Evolutionary conservation across 2,888 invertebrate genomes (phyloP).

Genomic region (Spodoptera exigua): DNA sequence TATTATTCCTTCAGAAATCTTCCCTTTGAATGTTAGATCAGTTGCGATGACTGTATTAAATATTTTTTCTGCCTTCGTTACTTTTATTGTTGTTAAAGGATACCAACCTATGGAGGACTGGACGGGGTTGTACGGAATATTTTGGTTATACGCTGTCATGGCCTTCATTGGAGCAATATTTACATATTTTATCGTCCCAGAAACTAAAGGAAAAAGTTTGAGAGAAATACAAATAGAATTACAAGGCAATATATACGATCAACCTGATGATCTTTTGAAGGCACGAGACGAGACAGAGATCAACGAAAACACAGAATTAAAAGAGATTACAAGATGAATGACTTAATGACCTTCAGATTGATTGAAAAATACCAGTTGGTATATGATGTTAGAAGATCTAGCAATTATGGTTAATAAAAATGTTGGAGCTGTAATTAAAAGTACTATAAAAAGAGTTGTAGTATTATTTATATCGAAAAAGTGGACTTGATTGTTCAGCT

Average conservation of each 20-base stretch:
- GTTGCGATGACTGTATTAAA: constrained; percentile 85
- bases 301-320: constrained; percentile 44
- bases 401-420: no score
- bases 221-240: constrained; percentile 73
- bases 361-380: no score
- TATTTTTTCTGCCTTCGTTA: constrained; percentile 83
- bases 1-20: constrained; percentile 88
- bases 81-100: constrained; percentile 84
- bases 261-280: constrained; percentile 53
- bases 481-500: no score
- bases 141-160: constrained; percentile 83
- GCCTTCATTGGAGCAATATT: constrained; percentile 85
- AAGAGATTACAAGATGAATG: constrained; percentile 27
- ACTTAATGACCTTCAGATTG: no score
- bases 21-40: constrained; percentile 89
- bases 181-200: constrained; percentile 85
- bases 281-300: constrained; percentile 31
- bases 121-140: constrained; percentile 84
- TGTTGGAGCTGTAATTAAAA: no score
- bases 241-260: constrained; percentile 74
- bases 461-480: no score
- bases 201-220: constrained; percentile 89
- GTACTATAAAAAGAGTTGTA: no score
- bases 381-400: no score
- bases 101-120: constrained; percentile 85